Evolutionary conservation across 1,140 invertebrate species (phyloP).

Genomic region (Bombus soroeensis): DNA sequence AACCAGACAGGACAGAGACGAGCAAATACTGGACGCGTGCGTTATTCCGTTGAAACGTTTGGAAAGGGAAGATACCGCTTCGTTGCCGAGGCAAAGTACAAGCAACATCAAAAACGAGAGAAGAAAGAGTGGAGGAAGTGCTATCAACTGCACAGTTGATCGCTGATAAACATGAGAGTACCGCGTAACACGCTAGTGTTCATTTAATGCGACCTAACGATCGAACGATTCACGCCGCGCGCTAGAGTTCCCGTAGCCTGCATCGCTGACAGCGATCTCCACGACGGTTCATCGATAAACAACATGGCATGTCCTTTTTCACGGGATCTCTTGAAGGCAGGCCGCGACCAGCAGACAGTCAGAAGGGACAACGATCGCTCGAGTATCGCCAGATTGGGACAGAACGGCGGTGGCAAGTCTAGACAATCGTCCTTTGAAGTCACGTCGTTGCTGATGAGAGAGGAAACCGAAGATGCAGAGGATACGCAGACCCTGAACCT

Average conservation of each 20-base stretch:
- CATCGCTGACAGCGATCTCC: neutral
- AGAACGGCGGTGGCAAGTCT: slow-evolving; percentile 70
- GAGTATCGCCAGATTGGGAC: slow-evolving; percentile 44
- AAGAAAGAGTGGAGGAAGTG: neutral
- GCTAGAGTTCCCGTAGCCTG: neutral
- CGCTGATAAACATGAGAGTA: slow-evolving; percentile 49
- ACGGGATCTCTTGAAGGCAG: slow-evolving; percentile 67
- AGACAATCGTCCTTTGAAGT: slow-evolving; percentile 83
- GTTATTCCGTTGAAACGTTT: neutral
- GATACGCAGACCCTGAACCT: slow-evolving; percentile 84
- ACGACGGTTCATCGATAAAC: slow-evolving; percentile 23
- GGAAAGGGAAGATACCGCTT: neutral
- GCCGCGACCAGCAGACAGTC: slow-evolving; percentile 37
- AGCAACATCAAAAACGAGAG: neutral
- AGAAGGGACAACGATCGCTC: slow-evolving; percentile 55
- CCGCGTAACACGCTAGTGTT: slow-evolving; percentile 21
- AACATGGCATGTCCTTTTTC: slow-evolving; percentile 81
- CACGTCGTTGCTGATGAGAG: slow-evolving; percentile 76
- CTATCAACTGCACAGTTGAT: slow-evolving; percentile 54
- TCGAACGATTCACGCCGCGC: slow-evolving; percentile 3
- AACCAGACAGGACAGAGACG: slow-evolving; percentile 21
- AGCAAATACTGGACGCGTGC: slow-evolving; percentile 3
- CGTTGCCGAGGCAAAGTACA: too few relatives aligned
- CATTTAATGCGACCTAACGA: slow-evolving; percentile 20
- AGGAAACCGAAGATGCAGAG: slow-evolving; percentile 82